These are phyloP conservation scores for Laupala kohalensis DNA, from an alignment of 1,140 invertebrate genomes.

Conservation along the genomic window DNA sequence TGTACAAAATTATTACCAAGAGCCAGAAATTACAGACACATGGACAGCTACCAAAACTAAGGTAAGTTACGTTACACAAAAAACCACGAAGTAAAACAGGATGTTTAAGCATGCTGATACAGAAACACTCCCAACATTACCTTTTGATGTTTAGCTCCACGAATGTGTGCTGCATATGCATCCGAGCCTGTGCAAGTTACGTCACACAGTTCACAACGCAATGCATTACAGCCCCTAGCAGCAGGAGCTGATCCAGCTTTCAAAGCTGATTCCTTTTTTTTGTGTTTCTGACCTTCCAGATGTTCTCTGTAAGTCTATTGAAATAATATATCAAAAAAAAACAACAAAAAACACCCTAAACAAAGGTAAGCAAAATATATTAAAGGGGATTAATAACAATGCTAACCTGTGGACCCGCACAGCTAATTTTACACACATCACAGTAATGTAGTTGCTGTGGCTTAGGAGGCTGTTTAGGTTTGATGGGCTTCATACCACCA, in stretches of 20 bases:
- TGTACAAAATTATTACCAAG: no score
- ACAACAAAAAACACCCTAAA: no score
- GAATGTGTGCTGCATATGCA: slow-evolving; percentile 94
- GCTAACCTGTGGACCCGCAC: slow-evolving; percentile 73
- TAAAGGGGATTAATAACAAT: background rate
- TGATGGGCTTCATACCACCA: slow-evolving; percentile 42
- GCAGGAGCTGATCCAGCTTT: slow-evolving; percentile 52
- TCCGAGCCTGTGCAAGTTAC: slow-evolving; percentile 95
- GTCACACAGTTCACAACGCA: slow-evolving; percentile 86
- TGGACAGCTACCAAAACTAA: no score
- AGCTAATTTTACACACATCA: slow-evolving; percentile 96
- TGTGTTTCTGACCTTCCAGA: slow-evolving; percentile 95
- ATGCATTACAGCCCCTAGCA: slow-evolving; percentile 48
- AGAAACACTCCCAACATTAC: slow-evolving; percentile 23
- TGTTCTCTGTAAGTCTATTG: slow-evolving; percentile 87
- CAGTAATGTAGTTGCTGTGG: slow-evolving; percentile 88
- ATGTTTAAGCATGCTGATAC: no score
- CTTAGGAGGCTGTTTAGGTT: slow-evolving; percentile 69
- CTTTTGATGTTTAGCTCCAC: slow-evolving; percentile 95
- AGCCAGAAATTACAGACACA: no score
- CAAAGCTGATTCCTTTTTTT: slow-evolving; percentile 88
- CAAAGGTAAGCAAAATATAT: background rate
- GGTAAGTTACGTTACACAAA: no score
- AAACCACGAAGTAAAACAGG: no score
- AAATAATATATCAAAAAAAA: slow-evolving; percentile 1